Base-by-base conservation (phyloP, 2,888 invertebrate genomes). In the Slavum lentiscoides region DNA sequence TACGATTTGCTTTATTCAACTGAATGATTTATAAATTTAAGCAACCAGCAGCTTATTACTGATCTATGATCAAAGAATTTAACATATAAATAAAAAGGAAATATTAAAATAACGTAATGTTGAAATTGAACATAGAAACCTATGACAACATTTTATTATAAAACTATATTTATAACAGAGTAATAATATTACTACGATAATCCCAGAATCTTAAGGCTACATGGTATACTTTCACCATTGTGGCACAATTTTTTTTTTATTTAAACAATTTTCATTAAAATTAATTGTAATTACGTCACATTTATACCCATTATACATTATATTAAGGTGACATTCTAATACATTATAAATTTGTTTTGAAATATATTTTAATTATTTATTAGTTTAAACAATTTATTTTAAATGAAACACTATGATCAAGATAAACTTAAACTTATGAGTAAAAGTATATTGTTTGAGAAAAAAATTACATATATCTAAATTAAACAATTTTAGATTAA, bases 181-280 rank as follows among this genome's bases (percentile, higher is more conserved):
- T 17, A 80, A 80, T 62, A 69, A 49, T 69, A 80, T 58, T 75
- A 43, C 43, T 59, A 68, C 59, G 43, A 68, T 59, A 72, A 62
- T 72, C 72, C 49, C 80, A 80, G 72, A 72, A 66, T 72, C 80
- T 80, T 80, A 80, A 72, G 62, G 70, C 80, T 80, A 80, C 70
- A 80, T 80, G 80, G 80, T 80, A 80, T 80, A 80, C 80, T 72
- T 72, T 80, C 80, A 80, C 80, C 80, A 80, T 80, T 80, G 70
- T 80, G 80, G 80, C 80, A 80, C 80, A 80, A 80, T 53, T 62
- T 62, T 58, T 64, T 80, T 72, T 55, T 58, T 49, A 49, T 49
- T 49, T 49, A 49, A 49, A 49, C 49, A 61, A n/a, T 67, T 43
- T 49, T 8, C 8, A 19, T 70, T 70, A 55, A 69, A 69, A 62